Evolutionary conservation across 2,113 vertebrate genomes (phyloP).

Genomic region (Bothrops jararaca): DNA sequence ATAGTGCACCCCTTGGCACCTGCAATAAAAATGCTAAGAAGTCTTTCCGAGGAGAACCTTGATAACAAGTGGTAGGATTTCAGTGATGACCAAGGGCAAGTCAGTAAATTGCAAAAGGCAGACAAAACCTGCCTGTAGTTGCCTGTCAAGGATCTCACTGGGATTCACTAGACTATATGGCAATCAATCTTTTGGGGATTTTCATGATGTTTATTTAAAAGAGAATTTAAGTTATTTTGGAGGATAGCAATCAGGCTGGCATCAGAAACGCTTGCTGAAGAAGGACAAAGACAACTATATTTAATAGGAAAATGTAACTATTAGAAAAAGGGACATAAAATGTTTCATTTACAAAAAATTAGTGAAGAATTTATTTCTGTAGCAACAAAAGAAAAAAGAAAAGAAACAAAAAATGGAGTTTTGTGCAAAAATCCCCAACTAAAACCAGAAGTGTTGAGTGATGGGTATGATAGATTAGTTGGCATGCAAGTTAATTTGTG

Average conservation of each 20-base stretch:
- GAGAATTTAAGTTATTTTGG: conserved; percentile 4
- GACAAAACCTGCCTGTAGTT: conserved; percentile 2
- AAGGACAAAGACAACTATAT: background rate
- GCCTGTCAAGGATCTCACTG: conserved; percentile 31
- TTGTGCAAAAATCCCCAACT: background rate
- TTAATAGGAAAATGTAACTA: background rate
- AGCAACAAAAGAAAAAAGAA: background rate
- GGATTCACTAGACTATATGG: conserved; percentile 25
- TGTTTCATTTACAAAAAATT: background rate
- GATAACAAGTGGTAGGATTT: conserved; percentile 39
- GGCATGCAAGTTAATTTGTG: background rate
- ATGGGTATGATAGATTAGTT: background rate
- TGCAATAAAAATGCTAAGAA: conserved; percentile 21
- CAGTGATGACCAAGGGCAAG: conserved; percentile 41
- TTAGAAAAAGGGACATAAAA: background rate
- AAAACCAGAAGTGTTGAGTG: background rate
- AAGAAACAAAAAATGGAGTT: background rate
- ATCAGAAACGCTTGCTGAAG: background rate
- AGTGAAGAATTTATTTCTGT: background rate
- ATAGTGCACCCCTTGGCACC: conserved; percentile 2
- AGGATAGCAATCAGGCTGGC: background rate
- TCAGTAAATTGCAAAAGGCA: conserved; percentile 39
- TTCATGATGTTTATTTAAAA: conserved; percentile 35
- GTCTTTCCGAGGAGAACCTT: background rate
- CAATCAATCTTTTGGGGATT: conserved; percentile 15